Conservation (phyloP, 2,113 vertebrate species). For the Mirounga angustirostris region DNA sequence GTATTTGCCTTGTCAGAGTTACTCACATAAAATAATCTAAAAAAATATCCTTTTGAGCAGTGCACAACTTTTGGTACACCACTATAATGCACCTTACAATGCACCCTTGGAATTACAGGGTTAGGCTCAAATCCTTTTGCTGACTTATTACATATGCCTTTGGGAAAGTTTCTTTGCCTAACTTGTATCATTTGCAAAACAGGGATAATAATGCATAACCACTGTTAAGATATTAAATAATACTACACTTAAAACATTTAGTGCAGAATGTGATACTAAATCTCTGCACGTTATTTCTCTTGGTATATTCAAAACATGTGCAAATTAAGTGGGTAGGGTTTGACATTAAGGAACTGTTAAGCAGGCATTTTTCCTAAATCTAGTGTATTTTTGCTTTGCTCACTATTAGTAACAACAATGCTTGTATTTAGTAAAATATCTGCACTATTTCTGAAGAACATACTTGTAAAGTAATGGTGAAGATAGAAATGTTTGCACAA, state of each 20-base stretch:
- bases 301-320: not conserved
- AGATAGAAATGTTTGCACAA: not conserved
- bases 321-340: not conserved
- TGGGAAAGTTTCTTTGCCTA: not conserved
- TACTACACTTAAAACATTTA: not conserved
- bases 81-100: rapidly evolving
- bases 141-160: not conserved
- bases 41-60: not conserved
- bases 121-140: not conserved
- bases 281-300: not conserved
- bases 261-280: not conserved
- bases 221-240: not conserved
- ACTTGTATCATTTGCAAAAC: not conserved
- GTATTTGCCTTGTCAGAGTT: not conserved
- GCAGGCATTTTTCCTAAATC: not conserved
- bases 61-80: not conserved
- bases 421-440: not conserved
- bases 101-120: not conserved
- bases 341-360: not conserved
- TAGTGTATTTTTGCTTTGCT: not conserved
- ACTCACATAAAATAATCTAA: not conserved
- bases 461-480: not conserved
- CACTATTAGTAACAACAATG: not conserved
- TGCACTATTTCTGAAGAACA: not conserved
- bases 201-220: not conserved